Conservation (phyloP, 2,888 invertebrate genomes). For the Dexiosoma caninum region DNA sequence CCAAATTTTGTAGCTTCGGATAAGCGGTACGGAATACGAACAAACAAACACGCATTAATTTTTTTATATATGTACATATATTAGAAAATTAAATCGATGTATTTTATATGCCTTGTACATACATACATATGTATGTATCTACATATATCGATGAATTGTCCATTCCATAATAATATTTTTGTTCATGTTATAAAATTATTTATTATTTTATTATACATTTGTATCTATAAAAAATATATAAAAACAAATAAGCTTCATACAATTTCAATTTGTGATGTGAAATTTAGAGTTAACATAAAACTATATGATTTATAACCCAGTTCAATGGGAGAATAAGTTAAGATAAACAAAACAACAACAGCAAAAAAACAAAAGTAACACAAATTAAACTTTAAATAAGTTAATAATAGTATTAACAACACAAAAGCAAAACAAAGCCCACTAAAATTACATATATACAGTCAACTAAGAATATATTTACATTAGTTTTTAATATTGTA, state of each 20-base stretch:
- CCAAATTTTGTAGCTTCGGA: too few species aligned
- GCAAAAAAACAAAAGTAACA: conserved; percentile 12
- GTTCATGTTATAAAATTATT: not conserved
- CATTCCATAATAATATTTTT: too few species aligned
- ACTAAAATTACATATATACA: conserved; percentile 49
- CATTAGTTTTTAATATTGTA: conserved; percentile 46
- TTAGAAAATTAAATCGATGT: too few species aligned
- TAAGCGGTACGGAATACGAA: too few species aligned
- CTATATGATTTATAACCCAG: conserved; percentile 72
- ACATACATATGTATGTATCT: not conserved
- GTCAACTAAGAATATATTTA: conserved; percentile 40
- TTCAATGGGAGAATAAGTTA: conserved; percentile 73
- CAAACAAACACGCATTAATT: too few species aligned
- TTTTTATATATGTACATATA: too few species aligned
- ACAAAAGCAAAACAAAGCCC: conserved; percentile 37
- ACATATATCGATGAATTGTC: too few species aligned
- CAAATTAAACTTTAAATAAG: conserved; percentile 33
- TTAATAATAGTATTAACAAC: conserved; percentile 24
- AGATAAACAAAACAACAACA: conserved; percentile 24
- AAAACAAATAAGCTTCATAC: conserved; percentile 57
- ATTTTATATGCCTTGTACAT: too few species aligned
- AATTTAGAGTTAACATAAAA: conserved; percentile 78
- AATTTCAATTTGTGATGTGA: conserved; percentile 78
- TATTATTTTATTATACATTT: not conserved
- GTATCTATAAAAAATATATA: conserved; percentile 35